phyloP scores from a whole-genome alignment of 1,140 invertebrate species.

The Sarcophaga bullata region DNA sequence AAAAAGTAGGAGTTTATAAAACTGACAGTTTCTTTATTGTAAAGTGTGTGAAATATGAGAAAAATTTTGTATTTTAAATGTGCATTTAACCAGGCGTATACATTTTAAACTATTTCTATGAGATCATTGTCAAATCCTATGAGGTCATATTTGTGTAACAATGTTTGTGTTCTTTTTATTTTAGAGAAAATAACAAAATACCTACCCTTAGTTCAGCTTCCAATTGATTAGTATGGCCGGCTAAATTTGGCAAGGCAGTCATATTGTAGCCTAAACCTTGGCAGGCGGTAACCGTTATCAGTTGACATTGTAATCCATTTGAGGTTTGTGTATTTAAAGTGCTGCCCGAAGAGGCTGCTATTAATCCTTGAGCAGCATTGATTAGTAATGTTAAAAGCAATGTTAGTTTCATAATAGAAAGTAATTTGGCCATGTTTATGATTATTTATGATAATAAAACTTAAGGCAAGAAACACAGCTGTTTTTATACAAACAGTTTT shows the following conservation, averaged over 20 bases:
- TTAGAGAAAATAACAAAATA: slow-evolving; percentile 42
- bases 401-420: slow-evolving; percentile 20
- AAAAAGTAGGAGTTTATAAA: neutral
- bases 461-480: neutral
- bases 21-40: neutral
- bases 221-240: slow-evolving; percentile 80
- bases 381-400: neutral
- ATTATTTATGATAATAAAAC: too few relatives aligned
- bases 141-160: neutral
- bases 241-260: slow-evolving; percentile 87
- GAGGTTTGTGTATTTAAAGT: slow-evolving; percentile 33
- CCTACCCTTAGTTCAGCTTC: slow-evolving; percentile 78
- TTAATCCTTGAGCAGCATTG: slow-evolving; percentile 29
- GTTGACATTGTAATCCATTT: slow-evolving; percentile 76
- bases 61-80: neutral
- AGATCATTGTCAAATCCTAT: slow-evolving; percentile 30
- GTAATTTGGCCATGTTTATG: too few relatives aligned
- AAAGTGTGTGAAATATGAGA: neutral
- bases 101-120: slow-evolving; percentile 1
- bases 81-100: slow-evolving; percentile 17
- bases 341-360: slow-evolving; percentile 31
- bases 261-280: slow-evolving; percentile 86
- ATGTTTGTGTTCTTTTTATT: too few relatives aligned
- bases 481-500: neutral
- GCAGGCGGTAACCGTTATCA: slow-evolving; percentile 82